Evolutionary conservation across 1,140 invertebrate species (phyloP), one percentile per base, ranked within the genome.

Genomic region (Hormaphis cornu): DNA sequence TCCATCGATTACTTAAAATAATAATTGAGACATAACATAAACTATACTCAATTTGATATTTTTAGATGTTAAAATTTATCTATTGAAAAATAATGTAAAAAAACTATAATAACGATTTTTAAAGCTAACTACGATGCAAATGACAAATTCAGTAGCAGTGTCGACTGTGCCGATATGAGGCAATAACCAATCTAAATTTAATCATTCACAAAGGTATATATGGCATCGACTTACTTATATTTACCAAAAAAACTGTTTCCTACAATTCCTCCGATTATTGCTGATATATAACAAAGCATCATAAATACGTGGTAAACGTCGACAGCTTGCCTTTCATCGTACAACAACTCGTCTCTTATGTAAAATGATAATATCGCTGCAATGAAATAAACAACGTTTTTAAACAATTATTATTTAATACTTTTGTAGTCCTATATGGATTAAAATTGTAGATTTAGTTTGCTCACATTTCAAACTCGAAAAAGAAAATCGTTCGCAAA

Each of bases 401-500:
- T 22, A 26, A 26, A 26, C n/a, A n/a, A n/a, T n/a, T n/a, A n/a
- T 48, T n/a, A 16, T 26, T n/a, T n/a, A 16, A 8, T 24, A 50
- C 2, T 22, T 26, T 50, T 46, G n/a, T n/a, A n/a, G n/a, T n/a
- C n/a, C n/a, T n/a, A 33, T 33, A 6, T 33, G 9, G 30, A 6
- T 33, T 33, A 33, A 33, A 6, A 6, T 6, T 4, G 4, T 6
- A 6, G 9, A 22, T 22, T 14, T 8, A 22, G 10, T 46, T 10
- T 28, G 83, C 86, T 83, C 81, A 95, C 93, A 89, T 85, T 89
- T 86, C 88, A 97, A 92, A 75, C 95, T 95, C 86, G 96, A 97
- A 78, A 86, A 97, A 48, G 88, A 92, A 79, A 97, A 97, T 76
- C 95, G 83, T 80, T 98, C 95, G 78, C 94, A 97, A 76, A 97